Evolutionary conservation across 1,140 invertebrate species (phyloP).

Genomic region (Eupristina koningsbergeri): DNA sequence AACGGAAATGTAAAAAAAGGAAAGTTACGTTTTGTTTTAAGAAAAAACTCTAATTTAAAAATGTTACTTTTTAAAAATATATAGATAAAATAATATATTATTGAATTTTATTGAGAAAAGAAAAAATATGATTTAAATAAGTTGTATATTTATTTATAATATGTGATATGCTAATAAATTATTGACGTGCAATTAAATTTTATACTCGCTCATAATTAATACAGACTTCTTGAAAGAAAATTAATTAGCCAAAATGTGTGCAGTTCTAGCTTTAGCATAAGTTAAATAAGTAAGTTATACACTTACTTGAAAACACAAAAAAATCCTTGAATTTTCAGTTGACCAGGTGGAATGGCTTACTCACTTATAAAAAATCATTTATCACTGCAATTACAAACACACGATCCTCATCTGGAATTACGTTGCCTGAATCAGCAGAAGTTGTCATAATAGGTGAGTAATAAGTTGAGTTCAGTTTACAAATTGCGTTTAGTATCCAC

Average conservation of each 20-base stretch:
- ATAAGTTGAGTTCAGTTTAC: neutral
- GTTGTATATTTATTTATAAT: constrained; percentile 8
- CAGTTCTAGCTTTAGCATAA: too few species aligned
- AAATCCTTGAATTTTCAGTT: constrained; percentile 20
- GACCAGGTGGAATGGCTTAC: constrained; percentile 17
- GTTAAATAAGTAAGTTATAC: too few species aligned
- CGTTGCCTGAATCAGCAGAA: constrained; percentile 64
- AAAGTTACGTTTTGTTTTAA: neutral
- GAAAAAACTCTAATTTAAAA: neutral
- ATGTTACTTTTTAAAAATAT: neutral
- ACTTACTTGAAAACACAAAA: too few species aligned
- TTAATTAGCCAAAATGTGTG: too few species aligned
- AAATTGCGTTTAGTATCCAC: too few species aligned
- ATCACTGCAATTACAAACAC: neutral
- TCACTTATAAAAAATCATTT: neutral
- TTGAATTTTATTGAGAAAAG: neutral
- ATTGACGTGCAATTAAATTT: neutral
- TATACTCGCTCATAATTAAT: neutral
- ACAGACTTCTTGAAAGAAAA: too few species aligned
- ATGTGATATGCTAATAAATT: neutral
- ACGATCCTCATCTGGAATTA: neutral
- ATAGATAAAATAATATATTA: neutral
- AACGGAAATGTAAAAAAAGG: neutral
- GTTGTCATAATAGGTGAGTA: constrained; percentile 69
- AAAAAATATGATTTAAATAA: constrained; percentile 16